Evolutionary conservation across 2,888 invertebrate genomes (phyloP).

Genomic region (Adelognathus sp.): DNA sequence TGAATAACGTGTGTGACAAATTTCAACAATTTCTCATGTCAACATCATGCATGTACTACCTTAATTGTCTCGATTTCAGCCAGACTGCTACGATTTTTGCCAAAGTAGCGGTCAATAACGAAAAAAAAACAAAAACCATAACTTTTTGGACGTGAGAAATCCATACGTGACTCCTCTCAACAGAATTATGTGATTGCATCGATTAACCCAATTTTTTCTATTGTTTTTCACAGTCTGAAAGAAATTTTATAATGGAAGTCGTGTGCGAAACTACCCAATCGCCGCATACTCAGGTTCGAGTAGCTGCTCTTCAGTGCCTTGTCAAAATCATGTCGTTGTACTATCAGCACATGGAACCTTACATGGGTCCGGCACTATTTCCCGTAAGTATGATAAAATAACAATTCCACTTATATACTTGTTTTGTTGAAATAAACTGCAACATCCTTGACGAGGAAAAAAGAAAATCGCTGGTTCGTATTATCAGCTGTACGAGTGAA

Average conservation of each 20-base stretch:
- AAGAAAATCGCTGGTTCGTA: background rate
- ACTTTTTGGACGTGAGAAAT: too few species aligned
- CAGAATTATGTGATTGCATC: too few species aligned
- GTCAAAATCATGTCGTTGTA: slow-evolving; percentile 99
- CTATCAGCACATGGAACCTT: slow-evolving; percentile 99
- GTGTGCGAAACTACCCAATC: slow-evolving; percentile 99
- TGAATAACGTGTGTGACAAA: too few species aligned
- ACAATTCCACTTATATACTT: background rate
- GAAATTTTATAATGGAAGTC: slow-evolving; percentile 99
- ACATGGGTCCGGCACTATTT: slow-evolving; percentile 99
- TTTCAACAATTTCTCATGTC: too few species aligned
- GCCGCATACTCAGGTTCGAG: slow-evolving; percentile 94
- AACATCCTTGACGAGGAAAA: background rate
- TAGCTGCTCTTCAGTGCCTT: slow-evolving; percentile 98
- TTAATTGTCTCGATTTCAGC: too few species aligned
- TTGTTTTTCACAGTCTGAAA: slow-evolving; percentile 85
- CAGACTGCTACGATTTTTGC: too few species aligned
- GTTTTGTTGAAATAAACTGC: background rate
- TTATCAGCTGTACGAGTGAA: background rate
- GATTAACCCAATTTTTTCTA: background rate
- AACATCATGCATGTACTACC: too few species aligned
- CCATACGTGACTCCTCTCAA: too few species aligned
- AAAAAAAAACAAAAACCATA: too few species aligned
- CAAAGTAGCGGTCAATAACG: too few species aligned
- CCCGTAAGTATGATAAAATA: slow-evolving; percentile 84